Conservation (phyloP, 2,797 vertebrate genomes). For the Chaetodon trifasciatus region DNA sequence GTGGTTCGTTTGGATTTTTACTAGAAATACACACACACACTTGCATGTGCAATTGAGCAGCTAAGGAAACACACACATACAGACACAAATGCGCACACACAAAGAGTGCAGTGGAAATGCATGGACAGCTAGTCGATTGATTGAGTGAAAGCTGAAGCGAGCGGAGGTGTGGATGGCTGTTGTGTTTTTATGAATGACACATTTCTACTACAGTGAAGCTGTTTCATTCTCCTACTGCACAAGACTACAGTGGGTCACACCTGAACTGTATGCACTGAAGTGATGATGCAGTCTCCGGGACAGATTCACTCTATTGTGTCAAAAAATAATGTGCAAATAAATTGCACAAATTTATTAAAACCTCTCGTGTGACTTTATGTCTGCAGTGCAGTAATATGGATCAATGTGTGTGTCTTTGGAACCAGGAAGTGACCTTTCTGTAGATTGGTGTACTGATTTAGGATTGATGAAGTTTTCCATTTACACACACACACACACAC, state of each 20-base stretch:
- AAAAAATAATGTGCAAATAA: not conserved
- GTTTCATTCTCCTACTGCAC: constrained; percentile 14
- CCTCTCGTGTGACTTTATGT: constrained; percentile 29
- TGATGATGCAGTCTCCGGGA: not conserved
- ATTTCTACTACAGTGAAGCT: constrained; percentile 27
- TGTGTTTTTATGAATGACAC: constrained; percentile 62
- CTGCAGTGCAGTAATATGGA: constrained; percentile 66
- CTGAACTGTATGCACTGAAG: constrained; percentile 1
- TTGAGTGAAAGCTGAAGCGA: constrained; percentile 67
- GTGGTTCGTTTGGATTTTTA: constrained; percentile 23
- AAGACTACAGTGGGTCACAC: not conserved
- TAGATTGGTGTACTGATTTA: constrained; percentile 39
- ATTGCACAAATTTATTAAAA: constrained; percentile 25
- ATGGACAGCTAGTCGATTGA: constrained; percentile 55
- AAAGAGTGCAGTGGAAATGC: constrained; percentile 41
- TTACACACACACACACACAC: constrained; percentile 7
- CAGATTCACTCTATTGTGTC: not conserved
- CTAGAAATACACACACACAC: constrained; percentile 12
- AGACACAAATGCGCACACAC: constrained; percentile 16
- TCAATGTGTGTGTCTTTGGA: constrained; percentile 8
- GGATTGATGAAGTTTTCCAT: constrained; percentile 47
- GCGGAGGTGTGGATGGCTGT: constrained; percentile 41
- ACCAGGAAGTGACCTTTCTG: constrained; percentile 40
- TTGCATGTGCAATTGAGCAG: not conserved
- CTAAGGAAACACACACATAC: constrained; percentile 10